Conservation (phyloP, 2,888 invertebrate species). For the Adelphocoris suturalis region DNA sequence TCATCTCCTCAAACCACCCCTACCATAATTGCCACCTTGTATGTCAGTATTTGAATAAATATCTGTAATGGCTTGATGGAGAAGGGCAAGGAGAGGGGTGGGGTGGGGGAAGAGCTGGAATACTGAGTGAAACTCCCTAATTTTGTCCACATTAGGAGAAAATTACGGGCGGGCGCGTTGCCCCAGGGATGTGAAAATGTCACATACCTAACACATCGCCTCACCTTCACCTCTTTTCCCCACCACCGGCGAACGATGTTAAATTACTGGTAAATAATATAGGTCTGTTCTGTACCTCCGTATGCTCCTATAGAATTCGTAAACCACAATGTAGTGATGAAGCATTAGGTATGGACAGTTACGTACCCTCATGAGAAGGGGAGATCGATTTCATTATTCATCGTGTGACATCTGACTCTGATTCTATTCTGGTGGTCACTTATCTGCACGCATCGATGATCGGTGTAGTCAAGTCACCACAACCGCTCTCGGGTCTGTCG, state of each 20-base stretch:
- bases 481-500: neutral
- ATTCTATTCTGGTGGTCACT: neutral
- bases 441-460: conserved; percentile 15
- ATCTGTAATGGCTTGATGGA: too few relatives aligned
- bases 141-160: too few relatives aligned
- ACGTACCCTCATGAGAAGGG: neutral
- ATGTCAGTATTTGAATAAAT: too few relatives aligned
- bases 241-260: neutral
- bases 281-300: too few relatives aligned
- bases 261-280: neutral
- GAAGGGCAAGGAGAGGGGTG: too few relatives aligned
- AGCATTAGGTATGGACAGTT: neutral
- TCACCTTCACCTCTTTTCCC: neutral
- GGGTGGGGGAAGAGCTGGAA: too few relatives aligned
- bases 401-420: neutral
- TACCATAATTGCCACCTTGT: too few relatives aligned
- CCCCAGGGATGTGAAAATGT: too few relatives aligned
- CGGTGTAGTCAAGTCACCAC: neutral
- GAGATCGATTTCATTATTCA: neutral
- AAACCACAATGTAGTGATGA: neutral
- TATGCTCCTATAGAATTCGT: neutral
- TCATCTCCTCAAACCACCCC: too few relatives aligned
- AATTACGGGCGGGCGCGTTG: too few relatives aligned
- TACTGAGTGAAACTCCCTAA: too few relatives aligned
- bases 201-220: too few relatives aligned